phyloP scores from a whole-genome alignment of 2,888 invertebrate species.

The Tuberolachnus salignus region DNA sequence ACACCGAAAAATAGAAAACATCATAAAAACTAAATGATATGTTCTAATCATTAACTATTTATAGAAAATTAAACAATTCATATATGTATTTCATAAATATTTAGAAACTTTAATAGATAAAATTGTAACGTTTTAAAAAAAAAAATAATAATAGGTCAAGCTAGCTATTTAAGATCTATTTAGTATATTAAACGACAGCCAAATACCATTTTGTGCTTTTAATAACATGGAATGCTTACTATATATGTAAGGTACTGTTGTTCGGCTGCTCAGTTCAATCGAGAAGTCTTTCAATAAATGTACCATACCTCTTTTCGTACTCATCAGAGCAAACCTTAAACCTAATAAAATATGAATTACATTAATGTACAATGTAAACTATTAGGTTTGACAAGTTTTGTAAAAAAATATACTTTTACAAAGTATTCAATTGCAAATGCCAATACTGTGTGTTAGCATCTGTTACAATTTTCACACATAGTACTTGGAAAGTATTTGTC shows the following conservation, averaged over 20 bases:
- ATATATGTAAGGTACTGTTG: conserved; percentile 63
- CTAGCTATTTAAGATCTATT: neutral
- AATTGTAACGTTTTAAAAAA: too few species aligned
- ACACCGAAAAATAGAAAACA: too few species aligned
- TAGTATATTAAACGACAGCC: conserved; percentile 62
- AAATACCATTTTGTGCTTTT: conserved; percentile 64
- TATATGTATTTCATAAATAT: too few species aligned
- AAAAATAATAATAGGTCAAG: conserved; percentile 12
- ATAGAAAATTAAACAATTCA: too few species aligned
- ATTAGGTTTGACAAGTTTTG: neutral
- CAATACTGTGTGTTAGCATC: too few species aligned
- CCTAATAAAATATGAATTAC: conserved; percentile 62
- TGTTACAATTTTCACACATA: too few species aligned
- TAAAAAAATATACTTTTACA: too few species aligned
- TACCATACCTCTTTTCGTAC: conserved; percentile 65
- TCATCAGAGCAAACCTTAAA: conserved; percentile 66
- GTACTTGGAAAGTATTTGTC: too few species aligned
- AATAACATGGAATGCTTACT: conserved; percentile 63
- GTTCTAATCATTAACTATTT: too few species aligned
- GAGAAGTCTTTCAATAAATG: conserved; percentile 64
- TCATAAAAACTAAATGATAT: too few species aligned
- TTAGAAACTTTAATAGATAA: too few species aligned
- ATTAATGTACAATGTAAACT: neutral
- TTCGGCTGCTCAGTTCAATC: conserved; percentile 63
- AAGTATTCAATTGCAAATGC: too few species aligned